Conservation (phyloP, 2,797 vertebrate genomes). For the Gastrophryne carolinensis region DNA sequence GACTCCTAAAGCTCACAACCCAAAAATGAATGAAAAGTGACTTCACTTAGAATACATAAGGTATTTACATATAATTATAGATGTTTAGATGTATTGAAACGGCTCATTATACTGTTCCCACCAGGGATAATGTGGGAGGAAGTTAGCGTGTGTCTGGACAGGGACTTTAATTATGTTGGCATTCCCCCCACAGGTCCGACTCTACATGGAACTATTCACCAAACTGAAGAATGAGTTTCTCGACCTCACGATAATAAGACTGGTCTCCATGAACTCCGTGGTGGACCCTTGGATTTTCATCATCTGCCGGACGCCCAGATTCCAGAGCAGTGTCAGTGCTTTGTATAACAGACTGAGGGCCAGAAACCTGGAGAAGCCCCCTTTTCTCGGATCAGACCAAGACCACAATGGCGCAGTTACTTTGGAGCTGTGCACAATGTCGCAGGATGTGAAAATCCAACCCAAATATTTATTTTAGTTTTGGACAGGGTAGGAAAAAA, state of each 20-base stretch:
- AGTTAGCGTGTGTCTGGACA: too few species aligned
- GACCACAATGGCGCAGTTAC: too few species aligned
- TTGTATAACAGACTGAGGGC: slow-evolving; percentile 56
- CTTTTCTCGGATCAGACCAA: too few species aligned
- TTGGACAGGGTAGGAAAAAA: too few species aligned
- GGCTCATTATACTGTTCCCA: not conserved
- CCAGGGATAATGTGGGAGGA: too few species aligned
- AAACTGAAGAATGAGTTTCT: slow-evolving; percentile 49
- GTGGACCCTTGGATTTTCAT: slow-evolving; percentile 78
- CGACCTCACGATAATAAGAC: slow-evolving; percentile 69
- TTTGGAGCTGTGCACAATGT: too few species aligned
- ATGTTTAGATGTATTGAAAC: too few species aligned
- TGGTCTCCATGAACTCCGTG: slow-evolving; percentile 74
- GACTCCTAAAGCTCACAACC: too few species aligned
- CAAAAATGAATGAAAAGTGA: not conserved
- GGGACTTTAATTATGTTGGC: not conserved
- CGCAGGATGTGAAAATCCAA: too few species aligned
- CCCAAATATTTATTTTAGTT: too few species aligned
- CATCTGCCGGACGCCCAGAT: slow-evolving; percentile 74
- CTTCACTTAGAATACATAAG: too few species aligned
- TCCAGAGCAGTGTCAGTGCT: slow-evolving; percentile 62
- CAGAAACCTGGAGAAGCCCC: not conserved
- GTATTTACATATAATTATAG: too few species aligned
- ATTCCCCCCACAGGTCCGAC: slow-evolving; percentile 61
- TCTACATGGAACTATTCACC: slow-evolving; percentile 64